Conservation (phyloP, 2,888 invertebrate species). For the Digitonthophagus gazella region DNA sequence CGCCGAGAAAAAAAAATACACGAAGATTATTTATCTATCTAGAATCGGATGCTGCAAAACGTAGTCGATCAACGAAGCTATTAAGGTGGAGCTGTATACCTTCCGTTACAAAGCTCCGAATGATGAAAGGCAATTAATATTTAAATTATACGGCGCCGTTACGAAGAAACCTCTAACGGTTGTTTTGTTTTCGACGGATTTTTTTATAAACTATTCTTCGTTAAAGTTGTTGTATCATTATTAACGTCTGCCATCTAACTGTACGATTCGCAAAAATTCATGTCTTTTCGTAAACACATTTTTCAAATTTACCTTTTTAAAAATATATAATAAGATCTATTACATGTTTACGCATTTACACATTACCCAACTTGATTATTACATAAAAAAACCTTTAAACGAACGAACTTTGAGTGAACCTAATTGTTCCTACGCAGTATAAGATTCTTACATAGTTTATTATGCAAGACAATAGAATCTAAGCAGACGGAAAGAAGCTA, state of each 20-base stretch:
- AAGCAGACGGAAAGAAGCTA: background rate
- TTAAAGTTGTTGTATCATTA: too few relatives aligned
- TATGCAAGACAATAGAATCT: background rate
- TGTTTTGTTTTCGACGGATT: background rate
- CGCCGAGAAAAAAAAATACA: background rate
- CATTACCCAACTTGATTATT: too few relatives aligned
- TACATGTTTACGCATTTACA: too few relatives aligned
- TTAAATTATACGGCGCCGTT: slow-evolving; percentile 8
- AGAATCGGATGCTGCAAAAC: background rate
- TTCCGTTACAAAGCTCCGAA: background rate
- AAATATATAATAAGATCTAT: too few relatives aligned
- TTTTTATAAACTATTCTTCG: background rate
- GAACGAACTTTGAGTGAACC: too few relatives aligned
- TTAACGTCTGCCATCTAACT: too few relatives aligned
- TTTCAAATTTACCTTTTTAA: too few relatives aligned
- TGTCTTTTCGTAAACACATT: too few relatives aligned
- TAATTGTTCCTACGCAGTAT: background rate
- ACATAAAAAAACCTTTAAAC: too few relatives aligned
- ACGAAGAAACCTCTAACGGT: background rate
- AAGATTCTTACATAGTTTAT: background rate
- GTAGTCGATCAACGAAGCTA: background rate
- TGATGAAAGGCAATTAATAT: slow-evolving; percentile 12
- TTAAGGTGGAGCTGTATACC: background rate
- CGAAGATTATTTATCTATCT: background rate
- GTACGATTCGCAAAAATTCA: too few relatives aligned